Percentiles rank a stretch among this genome's conserved stretches.
These are phyloP conservation scores for Eretmocerus hayati DNA, from an alignment of 2,888 invertebrate species.

Conservation along the genomic window DNA sequence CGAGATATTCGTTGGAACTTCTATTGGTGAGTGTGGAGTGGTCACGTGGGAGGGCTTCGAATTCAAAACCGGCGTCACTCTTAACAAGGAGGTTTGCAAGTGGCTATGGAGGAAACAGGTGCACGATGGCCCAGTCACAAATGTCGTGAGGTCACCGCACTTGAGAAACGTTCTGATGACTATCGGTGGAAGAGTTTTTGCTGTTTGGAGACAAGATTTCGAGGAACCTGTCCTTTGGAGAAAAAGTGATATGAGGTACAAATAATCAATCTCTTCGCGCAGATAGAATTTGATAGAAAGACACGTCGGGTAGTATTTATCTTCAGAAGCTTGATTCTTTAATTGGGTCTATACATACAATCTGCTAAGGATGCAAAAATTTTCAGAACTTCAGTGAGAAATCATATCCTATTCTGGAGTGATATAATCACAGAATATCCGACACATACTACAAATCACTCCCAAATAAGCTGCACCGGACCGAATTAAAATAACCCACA, in stretches of 20 bases:
- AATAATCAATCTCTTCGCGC: too few species aligned
- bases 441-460: too few species aligned
- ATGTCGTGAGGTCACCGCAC: conserved; percentile 57
- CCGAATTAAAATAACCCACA: too few species aligned
- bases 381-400: too few species aligned
- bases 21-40: conserved; percentile 46
- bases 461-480: too few species aligned
- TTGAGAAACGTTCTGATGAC: conserved; percentile 59
- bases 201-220: conserved; percentile 67
- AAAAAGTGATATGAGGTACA: conserved; percentile 49
- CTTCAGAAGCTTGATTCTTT: too few species aligned
- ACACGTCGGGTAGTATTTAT: too few species aligned
- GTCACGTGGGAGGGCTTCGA: conserved; percentile 64
- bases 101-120: conserved; percentile 49
- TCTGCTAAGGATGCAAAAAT: too few species aligned
- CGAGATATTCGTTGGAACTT: conserved; percentile 33
- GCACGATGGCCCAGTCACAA: conserved; percentile 66
- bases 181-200: conserved; percentile 68
- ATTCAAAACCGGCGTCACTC: conserved; percentile 55
- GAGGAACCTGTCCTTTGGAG: conserved; percentile 62
- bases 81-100: conserved; percentile 53
- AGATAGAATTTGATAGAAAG: too few species aligned
- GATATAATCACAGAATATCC: too few species aligned
- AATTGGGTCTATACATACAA: too few species aligned
- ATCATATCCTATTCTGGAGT: too few species aligned